These are phyloP conservation scores for Neostethus bicornis DNA, from an alignment of 2,797 vertebrate genomes.

Conservation along the genomic window DNA sequence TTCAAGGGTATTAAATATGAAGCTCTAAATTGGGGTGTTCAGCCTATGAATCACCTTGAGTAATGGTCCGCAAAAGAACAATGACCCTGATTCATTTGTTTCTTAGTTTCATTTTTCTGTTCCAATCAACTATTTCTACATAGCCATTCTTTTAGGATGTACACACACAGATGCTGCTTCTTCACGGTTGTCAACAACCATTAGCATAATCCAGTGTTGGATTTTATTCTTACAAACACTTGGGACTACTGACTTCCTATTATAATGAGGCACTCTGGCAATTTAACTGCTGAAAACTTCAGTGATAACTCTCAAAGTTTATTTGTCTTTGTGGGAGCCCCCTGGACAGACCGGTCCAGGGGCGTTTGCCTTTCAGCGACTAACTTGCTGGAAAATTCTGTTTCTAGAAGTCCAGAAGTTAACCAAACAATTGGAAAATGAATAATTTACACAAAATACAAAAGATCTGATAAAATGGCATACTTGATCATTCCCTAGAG, in stretches of 20 bases:
- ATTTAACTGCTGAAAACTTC: conserved; percentile 8
- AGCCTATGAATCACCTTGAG: conserved; percentile 51
- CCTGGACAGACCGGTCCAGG: no score
- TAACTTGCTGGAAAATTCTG: no score
- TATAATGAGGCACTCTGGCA: conserved; percentile 2
- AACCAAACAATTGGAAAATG: no score
- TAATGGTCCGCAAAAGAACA: conserved; percentile 26
- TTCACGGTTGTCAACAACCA: conserved; percentile 12
- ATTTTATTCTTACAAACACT: conserved; percentile 4
- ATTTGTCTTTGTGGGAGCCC: no score
- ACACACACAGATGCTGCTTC: background rate
- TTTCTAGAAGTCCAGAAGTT: no score
- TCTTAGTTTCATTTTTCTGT: conserved; percentile 20
- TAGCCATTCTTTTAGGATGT: conserved; percentile 5
- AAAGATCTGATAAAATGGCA: no score
- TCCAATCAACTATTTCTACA: conserved; percentile 22
- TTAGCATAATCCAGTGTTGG: conserved; percentile 4
- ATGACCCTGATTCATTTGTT: conserved; percentile 51
- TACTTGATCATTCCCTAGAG: no score
- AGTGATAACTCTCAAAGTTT: conserved; percentile 11
- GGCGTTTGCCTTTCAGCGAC: no score
- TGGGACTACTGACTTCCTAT: conserved; percentile 11
- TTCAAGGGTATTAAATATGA: conserved; percentile 46
- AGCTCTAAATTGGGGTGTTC: conserved; percentile 41
- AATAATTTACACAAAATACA: no score